Conservation (phyloP, 2,888 invertebrate genomes). For the Platycheirus rosarum region DNA sequence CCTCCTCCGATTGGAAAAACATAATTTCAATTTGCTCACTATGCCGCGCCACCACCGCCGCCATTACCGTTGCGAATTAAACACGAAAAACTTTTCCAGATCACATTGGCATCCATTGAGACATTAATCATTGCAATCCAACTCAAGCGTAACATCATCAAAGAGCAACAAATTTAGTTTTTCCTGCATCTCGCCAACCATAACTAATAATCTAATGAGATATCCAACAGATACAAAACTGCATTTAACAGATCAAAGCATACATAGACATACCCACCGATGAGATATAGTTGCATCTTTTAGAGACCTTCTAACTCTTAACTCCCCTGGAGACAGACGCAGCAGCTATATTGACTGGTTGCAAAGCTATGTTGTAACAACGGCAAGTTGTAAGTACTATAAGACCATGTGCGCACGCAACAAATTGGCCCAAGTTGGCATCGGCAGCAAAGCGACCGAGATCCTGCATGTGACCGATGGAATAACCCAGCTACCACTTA, state of each 20-base stretch:
- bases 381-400: constrained; percentile 21
- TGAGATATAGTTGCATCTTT: constrained; percentile 35
- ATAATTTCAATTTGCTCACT: constrained; percentile 68
- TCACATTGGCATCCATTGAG: constrained; percentile 55
- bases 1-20: constrained; percentile 19
- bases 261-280: constrained; percentile 8
- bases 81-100: constrained; percentile 44
- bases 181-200: constrained; percentile 64
- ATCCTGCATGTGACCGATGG: constrained; percentile 63
- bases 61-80: constrained; percentile 61
- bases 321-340: constrained; percentile 19
- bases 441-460: constrained; percentile 34
- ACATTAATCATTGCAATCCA: constrained; percentile 69
- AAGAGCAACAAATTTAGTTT: constrained; percentile 51
- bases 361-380: constrained; percentile 64
- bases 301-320: constrained; percentile 22
- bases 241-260: neutral
- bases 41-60: neutral
- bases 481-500: constrained; percentile 4
- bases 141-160: constrained; percentile 70
- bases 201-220: constrained; percentile 71
- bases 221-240: constrained; percentile 32
- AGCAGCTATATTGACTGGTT: constrained; percentile 34
- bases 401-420: constrained; percentile 68
- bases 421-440: constrained; percentile 62